A percentile compares a stretch with the other conserved stretches of the same genome.
Evolutionary conservation across 2,113 vertebrate species (phyloP).

Genomic region (Coregonus clupeaformis): DNA sequence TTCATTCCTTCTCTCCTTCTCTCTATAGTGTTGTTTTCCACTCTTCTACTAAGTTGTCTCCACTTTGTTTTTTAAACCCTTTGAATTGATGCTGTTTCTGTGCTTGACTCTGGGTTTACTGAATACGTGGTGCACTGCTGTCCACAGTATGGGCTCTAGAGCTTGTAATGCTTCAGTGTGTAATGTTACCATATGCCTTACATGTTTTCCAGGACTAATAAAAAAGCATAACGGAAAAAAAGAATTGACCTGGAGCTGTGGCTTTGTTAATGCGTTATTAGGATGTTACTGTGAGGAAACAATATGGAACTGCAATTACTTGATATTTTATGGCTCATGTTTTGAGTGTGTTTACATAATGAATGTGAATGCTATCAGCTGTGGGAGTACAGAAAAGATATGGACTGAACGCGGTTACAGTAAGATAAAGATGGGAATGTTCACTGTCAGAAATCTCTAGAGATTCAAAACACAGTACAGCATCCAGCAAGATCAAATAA

Average conservation of each 20-base stretch:
- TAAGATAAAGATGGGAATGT: neutral
- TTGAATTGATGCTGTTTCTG: constrained; percentile 80
- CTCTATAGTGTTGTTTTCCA: constrained; percentile 35
- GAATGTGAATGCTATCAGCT: too few relatives aligned
- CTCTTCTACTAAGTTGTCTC: constrained; percentile 45
- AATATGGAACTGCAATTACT: too few relatives aligned
- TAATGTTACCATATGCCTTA: constrained; percentile 96
- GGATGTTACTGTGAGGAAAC: neutral
- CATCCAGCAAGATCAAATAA: neutral
- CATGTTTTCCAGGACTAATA: constrained; percentile 92
- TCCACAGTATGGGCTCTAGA: constrained; percentile 79
- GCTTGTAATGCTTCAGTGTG: constrained; percentile 89
- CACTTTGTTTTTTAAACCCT: constrained; percentile 75
- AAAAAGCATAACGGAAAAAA: constrained; percentile 82
- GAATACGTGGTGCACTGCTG: constrained; percentile 79
- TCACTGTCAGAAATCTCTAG: too few relatives aligned
- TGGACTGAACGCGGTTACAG: neutral
- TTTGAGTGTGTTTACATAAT: too few relatives aligned
- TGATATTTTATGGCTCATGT: too few relatives aligned
- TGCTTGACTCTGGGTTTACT: constrained; percentile 81
- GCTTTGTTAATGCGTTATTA: constrained; percentile 47
- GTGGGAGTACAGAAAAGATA: too few relatives aligned
- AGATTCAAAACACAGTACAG: too few relatives aligned
- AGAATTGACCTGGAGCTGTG: neutral
- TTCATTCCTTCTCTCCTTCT: constrained; percentile 24